A percentile compares a stretch with the other conserved stretches of the same genome.
Evolutionary conservation across 2,113 vertebrate genomes (phyloP).

Genomic region (Nothoprocta perdicaria): DNA sequence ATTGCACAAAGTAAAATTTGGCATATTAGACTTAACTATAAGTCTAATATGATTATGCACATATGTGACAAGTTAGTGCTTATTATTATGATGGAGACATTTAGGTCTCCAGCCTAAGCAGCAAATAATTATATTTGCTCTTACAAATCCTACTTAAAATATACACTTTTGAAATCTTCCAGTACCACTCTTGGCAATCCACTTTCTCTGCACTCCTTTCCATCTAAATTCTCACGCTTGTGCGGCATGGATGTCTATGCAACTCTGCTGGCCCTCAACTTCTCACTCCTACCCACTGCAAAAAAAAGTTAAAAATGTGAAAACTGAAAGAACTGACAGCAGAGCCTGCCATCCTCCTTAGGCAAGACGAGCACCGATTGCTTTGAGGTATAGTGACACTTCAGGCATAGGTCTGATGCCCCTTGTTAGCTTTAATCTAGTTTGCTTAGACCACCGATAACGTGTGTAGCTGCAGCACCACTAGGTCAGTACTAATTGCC

Average conservation of each 20-base stretch:
- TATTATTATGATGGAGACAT: background rate
- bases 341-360: background rate
- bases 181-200: slow-evolving; percentile 11
- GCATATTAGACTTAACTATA: background rate
- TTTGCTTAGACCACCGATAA: background rate
- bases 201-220: background rate
- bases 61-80: too few species aligned
- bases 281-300: slow-evolving; percentile 55
- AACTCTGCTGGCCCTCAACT: slow-evolving; percentile 59
- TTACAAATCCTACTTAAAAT: background rate
- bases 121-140: background rate
- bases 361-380: background rate
- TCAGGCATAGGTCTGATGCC: background rate
- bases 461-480: background rate
- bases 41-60: accelerated
- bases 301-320: slow-evolving; percentile 44
- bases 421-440: background rate
- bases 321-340: slow-evolving; percentile 47
- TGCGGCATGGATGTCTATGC: background rate
- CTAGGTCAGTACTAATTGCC: background rate
- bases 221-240: slow-evolving; percentile 17
- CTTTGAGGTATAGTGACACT: background rate
- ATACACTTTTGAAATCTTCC: background rate
- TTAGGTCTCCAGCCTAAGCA: background rate
- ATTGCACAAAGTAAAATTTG: background rate